These are phyloP conservation scores for Orchestia grillus DNA, from an alignment of 1,140 invertebrate species.

Conservation along the genomic window DNA sequence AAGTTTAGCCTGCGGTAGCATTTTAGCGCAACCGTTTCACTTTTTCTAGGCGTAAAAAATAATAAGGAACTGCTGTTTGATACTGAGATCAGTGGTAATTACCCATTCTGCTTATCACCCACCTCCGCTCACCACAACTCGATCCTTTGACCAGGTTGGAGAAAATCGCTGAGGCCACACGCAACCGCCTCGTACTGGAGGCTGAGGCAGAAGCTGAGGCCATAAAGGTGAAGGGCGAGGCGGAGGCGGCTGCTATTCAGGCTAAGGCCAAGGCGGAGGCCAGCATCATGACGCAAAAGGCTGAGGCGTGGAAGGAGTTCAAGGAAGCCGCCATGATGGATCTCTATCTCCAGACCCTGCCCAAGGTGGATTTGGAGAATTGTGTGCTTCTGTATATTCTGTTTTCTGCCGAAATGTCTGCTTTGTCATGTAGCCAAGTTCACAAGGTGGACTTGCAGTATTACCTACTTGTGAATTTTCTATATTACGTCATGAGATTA, in stretches of 20 bases:
- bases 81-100: background rate
- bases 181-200: slow-evolving; percentile 86
- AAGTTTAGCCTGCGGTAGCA: no score
- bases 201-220: slow-evolving; percentile 96
- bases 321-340: slow-evolving; percentile 96
- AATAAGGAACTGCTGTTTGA: no score
- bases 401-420: no score
- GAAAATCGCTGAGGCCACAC: slow-evolving; percentile 93
- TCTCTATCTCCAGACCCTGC: slow-evolving; percentile 95
- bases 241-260: slow-evolving; percentile 93
- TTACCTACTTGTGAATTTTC: no score
- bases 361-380: slow-evolving; percentile 79
- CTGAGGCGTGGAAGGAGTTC: slow-evolving; percentile 96
- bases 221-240: slow-evolving; percentile 84
- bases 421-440: no score
- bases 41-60: no score
- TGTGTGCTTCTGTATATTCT: background rate
- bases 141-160: slow-evolving; percentile 77
- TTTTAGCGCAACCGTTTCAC: no score
- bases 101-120: background rate
- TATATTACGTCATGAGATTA: no score
- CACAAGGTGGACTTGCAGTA: no score
- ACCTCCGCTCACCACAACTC: background rate
- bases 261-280: slow-evolving; percentile 95
- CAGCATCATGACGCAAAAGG: slow-evolving; percentile 96